A percentile compares a stretch with the other conserved stretches of the same genome.
These are phyloP conservation scores for Nannospalax galili DNA, from an alignment of 2,113 vertebrate species.

Conservation along the genomic window DNA sequence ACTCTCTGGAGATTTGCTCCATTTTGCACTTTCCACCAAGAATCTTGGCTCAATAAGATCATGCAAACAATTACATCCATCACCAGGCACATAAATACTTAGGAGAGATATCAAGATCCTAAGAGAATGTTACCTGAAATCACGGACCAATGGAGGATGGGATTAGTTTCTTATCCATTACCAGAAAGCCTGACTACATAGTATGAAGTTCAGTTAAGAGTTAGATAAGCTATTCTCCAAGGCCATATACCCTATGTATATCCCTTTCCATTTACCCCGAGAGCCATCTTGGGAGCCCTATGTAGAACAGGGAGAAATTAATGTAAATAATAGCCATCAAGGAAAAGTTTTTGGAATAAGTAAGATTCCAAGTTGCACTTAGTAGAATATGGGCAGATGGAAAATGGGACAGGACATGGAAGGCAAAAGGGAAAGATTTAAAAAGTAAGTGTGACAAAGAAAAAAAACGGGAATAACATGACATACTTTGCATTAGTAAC, in stretches of 20 bases:
- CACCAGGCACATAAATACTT: slow-evolving; percentile 1
- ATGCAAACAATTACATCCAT: background rate
- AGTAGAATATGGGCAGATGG: background rate
- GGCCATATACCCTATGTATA: background rate
- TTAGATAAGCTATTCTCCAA: slow-evolving; percentile 33
- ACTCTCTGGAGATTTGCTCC: background rate
- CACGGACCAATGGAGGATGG: background rate
- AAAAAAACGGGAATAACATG: background rate
- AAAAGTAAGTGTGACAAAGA: background rate
- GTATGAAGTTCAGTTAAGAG: background rate
- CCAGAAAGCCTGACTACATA: slow-evolving; percentile 3
- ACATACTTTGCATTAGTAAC: background rate
- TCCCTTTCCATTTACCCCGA: background rate
- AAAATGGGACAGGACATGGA: background rate
- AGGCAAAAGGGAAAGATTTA: background rate
- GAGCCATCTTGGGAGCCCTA: background rate
- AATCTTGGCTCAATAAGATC: background rate
- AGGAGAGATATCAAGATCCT: background rate
- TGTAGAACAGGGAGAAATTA: background rate
- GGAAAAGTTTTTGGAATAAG: slow-evolving; percentile 34
- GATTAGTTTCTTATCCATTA: slow-evolving; percentile 4
- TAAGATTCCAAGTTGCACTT: background rate
- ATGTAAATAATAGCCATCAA: background rate
- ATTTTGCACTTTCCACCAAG: background rate
- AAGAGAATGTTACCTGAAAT: slow-evolving; percentile 1